phyloP scores from a whole-genome alignment of 2,113 vertebrate species.

The Rana temporaria region DNA sequence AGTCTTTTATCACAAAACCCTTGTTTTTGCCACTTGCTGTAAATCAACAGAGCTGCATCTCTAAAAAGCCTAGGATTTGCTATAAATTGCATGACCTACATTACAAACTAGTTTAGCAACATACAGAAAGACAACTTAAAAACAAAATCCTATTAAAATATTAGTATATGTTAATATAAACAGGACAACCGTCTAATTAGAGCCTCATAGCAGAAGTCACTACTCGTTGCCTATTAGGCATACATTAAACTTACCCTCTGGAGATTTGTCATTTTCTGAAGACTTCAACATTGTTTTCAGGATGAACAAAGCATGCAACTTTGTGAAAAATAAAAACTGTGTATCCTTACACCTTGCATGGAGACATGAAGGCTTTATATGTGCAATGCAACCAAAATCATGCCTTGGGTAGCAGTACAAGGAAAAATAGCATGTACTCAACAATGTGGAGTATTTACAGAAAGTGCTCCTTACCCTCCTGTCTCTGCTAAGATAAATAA shows the following conservation, averaged over 20 bases:
- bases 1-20: too few relatives aligned
- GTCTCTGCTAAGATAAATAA: constrained; percentile 43
- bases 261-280: background rate
- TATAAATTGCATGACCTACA: too few relatives aligned
- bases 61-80: too few relatives aligned
- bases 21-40: too few relatives aligned
- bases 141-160: too few relatives aligned
- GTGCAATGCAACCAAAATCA: background rate
- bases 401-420: background rate
- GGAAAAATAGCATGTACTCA: constrained; percentile 2
- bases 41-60: too few relatives aligned
- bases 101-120: too few relatives aligned
- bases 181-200: too few relatives aligned
- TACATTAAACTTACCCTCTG: background rate
- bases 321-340: background rate
- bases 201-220: too few relatives aligned
- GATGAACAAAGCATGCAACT: background rate
- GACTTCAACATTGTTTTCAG: constrained; percentile 16
- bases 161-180: too few relatives aligned
- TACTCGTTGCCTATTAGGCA: too few relatives aligned
- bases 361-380: background rate
- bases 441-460: constrained; percentile 15
- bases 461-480: constrained; percentile 31
- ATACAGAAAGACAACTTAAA: too few relatives aligned
- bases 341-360: background rate